These are phyloP conservation scores for Ailuropoda melanoleuca DNA, from an alignment of 2,113 vertebrate species.

Conservation along the genomic window DNA sequence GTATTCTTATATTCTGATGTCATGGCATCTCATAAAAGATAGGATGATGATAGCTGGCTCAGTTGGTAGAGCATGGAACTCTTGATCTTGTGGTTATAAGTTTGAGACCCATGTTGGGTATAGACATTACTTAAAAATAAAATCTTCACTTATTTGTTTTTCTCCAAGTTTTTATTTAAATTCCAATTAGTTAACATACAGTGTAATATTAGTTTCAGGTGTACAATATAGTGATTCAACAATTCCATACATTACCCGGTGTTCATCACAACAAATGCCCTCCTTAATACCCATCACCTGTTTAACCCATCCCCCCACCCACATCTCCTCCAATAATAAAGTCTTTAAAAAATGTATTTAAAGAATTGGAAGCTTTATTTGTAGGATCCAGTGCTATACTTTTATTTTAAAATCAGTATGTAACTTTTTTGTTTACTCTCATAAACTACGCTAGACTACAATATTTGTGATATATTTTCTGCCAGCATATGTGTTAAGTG, in stretches of 20 bases:
- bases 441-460: neutral
- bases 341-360: neutral
- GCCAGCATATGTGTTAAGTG: neutral
- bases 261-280: neutral
- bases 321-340: neutral
- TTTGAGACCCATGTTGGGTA: neutral
- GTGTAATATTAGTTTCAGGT: neutral
- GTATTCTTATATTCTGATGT: neutral
- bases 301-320: neutral
- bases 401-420: constrained; percentile 13
- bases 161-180: neutral
- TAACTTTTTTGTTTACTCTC: neutral
- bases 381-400: neutral
- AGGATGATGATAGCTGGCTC: neutral
- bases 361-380: neutral
- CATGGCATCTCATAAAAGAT: neutral
- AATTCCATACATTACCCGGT: neutral
- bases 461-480: neutral
- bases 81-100: neutral
- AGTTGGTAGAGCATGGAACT: neutral
- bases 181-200: neutral
- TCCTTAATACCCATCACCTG: neutral
- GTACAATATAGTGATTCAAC: neutral
- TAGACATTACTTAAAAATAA: neutral
- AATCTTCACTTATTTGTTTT: neutral